Evolutionary conservation across 2,797 vertebrate genomes (phyloP).

Genomic region (Eulemur rubriventer): DNA sequence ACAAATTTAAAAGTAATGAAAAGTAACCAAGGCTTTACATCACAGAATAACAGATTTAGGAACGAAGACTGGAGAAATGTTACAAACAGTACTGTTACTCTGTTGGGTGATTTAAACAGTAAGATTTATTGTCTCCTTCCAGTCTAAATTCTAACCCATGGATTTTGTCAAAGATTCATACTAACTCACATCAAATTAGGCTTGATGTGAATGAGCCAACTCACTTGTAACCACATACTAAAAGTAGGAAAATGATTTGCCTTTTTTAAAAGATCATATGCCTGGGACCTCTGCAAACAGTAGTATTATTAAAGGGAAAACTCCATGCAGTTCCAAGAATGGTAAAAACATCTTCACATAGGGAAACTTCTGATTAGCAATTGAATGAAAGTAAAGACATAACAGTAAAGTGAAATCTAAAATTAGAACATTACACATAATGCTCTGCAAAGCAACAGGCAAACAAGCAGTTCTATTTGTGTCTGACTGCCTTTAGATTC

Average conservation of each 20-base stretch:
- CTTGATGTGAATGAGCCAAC: slow-evolving; percentile 68
- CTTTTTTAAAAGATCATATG: slow-evolving; percentile 53
- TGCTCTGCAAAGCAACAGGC: neutral
- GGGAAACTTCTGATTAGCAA: slow-evolving; percentile 70
- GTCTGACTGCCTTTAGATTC: neutral
- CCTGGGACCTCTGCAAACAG: slow-evolving; percentile 58
- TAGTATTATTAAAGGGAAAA: slow-evolving; percentile 69
- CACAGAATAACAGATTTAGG: slow-evolving; percentile 61
- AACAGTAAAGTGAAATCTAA: slow-evolving; percentile 56
- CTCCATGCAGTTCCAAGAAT: slow-evolving; percentile 60
- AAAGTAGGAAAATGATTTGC: slow-evolving; percentile 63
- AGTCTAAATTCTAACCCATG: slow-evolving; percentile 67
- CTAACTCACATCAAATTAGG: slow-evolving; percentile 69
- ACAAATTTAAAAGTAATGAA: slow-evolving; percentile 72
- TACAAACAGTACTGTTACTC: slow-evolving; percentile 64
- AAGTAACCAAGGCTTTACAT: slow-evolving; percentile 71
- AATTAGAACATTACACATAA: slow-evolving; percentile 21
- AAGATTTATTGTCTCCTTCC: slow-evolving; percentile 67
- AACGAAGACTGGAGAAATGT: slow-evolving; percentile 50
- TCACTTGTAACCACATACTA: slow-evolving; percentile 61
- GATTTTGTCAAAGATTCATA: slow-evolving; percentile 70
- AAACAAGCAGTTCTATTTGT: neutral
- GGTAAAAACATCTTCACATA: slow-evolving; percentile 68
- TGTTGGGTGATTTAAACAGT: slow-evolving; percentile 67
- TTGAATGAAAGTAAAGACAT: slow-evolving; percentile 67